These are phyloP conservation scores for Cyclophora punctaria DNA, from an alignment of 2,888 invertebrate species.

Conservation along the genomic window DNA sequence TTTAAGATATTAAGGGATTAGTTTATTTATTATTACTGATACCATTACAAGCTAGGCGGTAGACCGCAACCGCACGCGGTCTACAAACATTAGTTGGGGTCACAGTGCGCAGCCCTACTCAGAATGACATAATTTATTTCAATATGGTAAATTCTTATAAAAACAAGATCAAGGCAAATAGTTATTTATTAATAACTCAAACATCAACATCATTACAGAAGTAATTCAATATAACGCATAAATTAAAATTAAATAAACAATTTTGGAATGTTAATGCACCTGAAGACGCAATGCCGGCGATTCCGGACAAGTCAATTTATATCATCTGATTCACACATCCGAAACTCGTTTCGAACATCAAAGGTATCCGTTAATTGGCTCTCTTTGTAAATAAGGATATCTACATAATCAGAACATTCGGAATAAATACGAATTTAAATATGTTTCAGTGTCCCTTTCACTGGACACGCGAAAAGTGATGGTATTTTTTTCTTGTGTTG, in stretches of 20 bases:
- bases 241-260: conserved; percentile 41
- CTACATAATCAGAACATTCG: conserved; percentile 18
- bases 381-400: conserved; percentile 29
- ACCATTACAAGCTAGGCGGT: no score
- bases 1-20: no score
- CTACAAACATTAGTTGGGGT: no score
- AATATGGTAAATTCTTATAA: no score
- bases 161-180: no score
- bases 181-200: no score
- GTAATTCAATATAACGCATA: conserved; percentile 1
- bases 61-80: no score
- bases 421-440: conserved; percentile 20
- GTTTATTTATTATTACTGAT: no score
- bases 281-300: conserved; percentile 36
- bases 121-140: no score
- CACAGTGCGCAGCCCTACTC: no score
- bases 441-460: conserved; percentile 1
- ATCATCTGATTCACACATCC: conserved; percentile 52
- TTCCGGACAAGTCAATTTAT: conserved; percentile 63
- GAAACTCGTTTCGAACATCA: conserved; percentile 60
- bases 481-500: background rate
- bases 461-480: no score
- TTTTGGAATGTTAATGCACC: conserved; percentile 43
- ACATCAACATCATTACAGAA: no score
- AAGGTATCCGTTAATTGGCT: conserved; percentile 62